Evolutionary conservation across 2,888 invertebrate species (phyloP).

Genomic region (Caenorhabditis sp.): DNA sequence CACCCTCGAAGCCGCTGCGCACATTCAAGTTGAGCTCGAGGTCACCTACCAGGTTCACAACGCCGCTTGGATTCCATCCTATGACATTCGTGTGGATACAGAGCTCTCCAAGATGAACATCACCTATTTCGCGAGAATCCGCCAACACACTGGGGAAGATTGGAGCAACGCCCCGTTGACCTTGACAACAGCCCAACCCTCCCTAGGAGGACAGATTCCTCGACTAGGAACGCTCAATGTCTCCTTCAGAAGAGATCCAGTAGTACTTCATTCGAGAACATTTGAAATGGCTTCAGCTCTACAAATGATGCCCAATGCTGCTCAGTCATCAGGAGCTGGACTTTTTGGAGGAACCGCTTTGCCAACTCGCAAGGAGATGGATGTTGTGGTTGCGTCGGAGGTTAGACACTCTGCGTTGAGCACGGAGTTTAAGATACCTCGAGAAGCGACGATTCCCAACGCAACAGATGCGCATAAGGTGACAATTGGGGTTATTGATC

Average conservation of each 20-base stretch:
- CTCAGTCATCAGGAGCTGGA: not conserved
- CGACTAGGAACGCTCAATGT: constrained; percentile 62
- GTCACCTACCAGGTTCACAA: constrained; percentile 56
- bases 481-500: constrained; percentile 71
- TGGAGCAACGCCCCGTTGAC: constrained; percentile 61
- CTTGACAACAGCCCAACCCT: constrained; percentile 64
- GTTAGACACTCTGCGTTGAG: constrained; percentile 64
- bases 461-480: constrained; percentile 71
- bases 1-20: constrained; percentile 35
- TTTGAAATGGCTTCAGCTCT: too few relatives aligned
- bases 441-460: constrained; percentile 70
- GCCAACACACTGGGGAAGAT: constrained; percentile 72
- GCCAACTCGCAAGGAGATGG: not conserved
- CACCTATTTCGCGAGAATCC: constrained; percentile 39
- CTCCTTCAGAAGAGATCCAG: constrained; percentile 35
- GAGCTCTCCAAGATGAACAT: constrained; percentile 36
- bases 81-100: constrained; percentile 64
- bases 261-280: too few relatives aligned
- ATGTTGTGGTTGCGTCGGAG: constrained; percentile 7
- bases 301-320: too few relatives aligned
- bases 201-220: constrained; percentile 59
- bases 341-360: not conserved
- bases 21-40: constrained; percentile 36
- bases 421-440: constrained; percentile 70
- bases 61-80: constrained; percentile 62